Evolutionary conservation across 2,888 invertebrate genomes (phyloP).

Genomic region (Ametastegia equiseti): DNA sequence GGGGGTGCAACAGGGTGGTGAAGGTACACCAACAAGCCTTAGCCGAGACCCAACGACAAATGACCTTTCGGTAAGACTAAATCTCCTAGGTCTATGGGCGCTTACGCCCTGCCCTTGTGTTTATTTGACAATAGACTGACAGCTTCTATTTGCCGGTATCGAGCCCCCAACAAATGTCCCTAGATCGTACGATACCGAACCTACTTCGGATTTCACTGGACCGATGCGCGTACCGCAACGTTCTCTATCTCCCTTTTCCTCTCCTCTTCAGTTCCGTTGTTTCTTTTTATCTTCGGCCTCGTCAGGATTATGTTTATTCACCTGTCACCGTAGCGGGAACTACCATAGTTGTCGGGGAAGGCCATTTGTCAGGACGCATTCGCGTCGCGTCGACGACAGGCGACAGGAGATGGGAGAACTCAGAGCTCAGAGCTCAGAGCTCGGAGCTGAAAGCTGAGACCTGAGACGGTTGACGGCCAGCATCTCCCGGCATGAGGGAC

Average conservation of each 20-base stretch:
- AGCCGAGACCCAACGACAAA: conserved; percentile 30
- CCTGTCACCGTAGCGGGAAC: conserved; percentile 48
- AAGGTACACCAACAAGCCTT: conserved; percentile 22
- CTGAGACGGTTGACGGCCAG: conserved; percentile 39
- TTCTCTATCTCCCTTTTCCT: too few relatives aligned
- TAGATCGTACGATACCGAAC: conserved; percentile 47
- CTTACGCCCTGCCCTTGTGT: conserved; percentile 33
- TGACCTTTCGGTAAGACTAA: conserved; percentile 46
- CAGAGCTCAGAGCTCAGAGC: conserved; percentile 16
- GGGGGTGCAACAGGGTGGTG: conserved; percentile 21
- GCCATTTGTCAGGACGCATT: conserved; percentile 48
- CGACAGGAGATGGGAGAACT: conserved; percentile 45
- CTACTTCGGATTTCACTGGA: conserved; percentile 43
- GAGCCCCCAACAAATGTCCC: conserved; percentile 45
- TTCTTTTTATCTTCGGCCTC: conserved; percentile 44
- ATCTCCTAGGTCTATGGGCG: conserved; percentile 20
- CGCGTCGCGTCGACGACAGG: conserved; percentile 45
- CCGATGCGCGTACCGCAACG: neutral
- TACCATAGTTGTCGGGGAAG: conserved; percentile 45
- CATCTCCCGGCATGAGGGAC: conserved; percentile 26
- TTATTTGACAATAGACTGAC: conserved; percentile 49
- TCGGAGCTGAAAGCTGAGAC: conserved; percentile 26
- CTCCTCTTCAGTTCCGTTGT: conserved; percentile 26
- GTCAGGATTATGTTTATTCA: conserved; percentile 48
- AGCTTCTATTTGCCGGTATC: conserved; percentile 49